Conservation (phyloP, 2,888 invertebrate species). For the Diadromus collaris region DNA sequence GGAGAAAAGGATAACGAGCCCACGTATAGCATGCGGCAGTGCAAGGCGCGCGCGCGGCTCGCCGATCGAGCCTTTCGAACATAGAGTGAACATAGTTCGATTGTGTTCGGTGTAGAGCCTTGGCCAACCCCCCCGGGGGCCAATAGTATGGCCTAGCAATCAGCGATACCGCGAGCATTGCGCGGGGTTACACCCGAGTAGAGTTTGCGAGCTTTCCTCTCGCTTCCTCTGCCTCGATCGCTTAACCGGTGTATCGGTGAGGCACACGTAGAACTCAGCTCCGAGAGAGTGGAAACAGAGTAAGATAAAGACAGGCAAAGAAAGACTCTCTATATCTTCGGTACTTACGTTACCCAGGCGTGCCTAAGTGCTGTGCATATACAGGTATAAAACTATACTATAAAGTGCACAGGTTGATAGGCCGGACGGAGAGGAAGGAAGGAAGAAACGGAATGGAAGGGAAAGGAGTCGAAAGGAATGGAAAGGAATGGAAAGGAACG, state of each 20-base stretch:
- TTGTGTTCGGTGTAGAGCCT: slow-evolving; percentile 1
- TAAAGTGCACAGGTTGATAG: slow-evolving; percentile 13
- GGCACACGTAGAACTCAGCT: slow-evolving; percentile 4
- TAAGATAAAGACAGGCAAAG: slow-evolving; percentile 14
- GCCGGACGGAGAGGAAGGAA: neutral
- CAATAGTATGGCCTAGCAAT: slow-evolving; percentile 60
- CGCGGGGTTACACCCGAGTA: slow-evolving; percentile 29
- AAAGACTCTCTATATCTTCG: slow-evolving; percentile 24
- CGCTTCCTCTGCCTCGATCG: slow-evolving; percentile 37
- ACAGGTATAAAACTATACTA: slow-evolving; percentile 14
- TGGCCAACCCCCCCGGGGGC: slow-evolving; percentile 12
- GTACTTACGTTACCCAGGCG: slow-evolving; percentile 26
- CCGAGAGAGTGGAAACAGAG: slow-evolving; percentile 22
- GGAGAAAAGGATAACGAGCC: slow-evolving; percentile 72
- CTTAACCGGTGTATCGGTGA: slow-evolving; percentile 44
- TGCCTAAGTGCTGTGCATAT: slow-evolving; percentile 18
- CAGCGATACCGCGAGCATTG: slow-evolving; percentile 53
- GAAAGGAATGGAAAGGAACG: neutral
- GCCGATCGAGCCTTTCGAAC: slow-evolving; percentile 14
- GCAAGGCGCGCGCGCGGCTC: slow-evolving; percentile 13
- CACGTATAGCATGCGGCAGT: slow-evolving; percentile 57
- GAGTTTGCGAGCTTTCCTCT: slow-evolving; percentile 46
- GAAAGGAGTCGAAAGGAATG: neutral
- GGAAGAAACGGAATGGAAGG: neutral
- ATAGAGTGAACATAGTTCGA: slow-evolving; percentile 18